Evolutionary conservation across 2,888 invertebrate genomes (phyloP).

Genomic region (Latheticus oryzae): DNA sequence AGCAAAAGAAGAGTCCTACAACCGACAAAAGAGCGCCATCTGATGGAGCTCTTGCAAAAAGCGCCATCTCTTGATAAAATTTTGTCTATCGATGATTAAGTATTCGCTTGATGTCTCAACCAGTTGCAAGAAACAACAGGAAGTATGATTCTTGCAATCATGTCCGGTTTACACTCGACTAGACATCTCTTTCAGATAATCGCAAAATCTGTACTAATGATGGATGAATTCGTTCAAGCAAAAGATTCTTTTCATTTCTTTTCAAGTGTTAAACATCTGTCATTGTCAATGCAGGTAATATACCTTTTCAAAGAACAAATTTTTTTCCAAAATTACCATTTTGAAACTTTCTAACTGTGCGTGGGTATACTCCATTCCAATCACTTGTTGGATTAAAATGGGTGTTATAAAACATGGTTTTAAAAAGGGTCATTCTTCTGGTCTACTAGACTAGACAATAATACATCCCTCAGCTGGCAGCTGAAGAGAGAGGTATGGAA

Average conservation of each 20-base stretch:
- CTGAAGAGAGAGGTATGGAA: constrained; percentile 48
- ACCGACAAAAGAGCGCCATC: too few relatives aligned
- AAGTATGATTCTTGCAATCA: too few relatives aligned
- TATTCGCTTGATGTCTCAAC: background rate
- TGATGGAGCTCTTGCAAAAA: too few relatives aligned
- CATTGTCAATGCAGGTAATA: constrained; percentile 13
- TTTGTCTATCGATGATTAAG: too few relatives aligned
- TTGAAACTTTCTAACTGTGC: constrained; percentile 14
- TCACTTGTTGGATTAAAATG: constrained; percentile 4
- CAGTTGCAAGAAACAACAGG: constrained; percentile 14
- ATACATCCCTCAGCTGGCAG: constrained; percentile 55
- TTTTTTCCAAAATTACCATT: constrained; percentile 1
- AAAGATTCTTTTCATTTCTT: constrained; percentile 1
- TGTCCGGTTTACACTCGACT: constrained; percentile 12
- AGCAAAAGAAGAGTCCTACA: too few relatives aligned
- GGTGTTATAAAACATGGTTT: background rate
- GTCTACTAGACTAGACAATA: constrained; percentile 54
- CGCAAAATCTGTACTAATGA: constrained; percentile 29
- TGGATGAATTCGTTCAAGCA: constrained; percentile 22
- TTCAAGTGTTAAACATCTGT: constrained; percentile 31
- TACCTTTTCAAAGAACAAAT: background rate
- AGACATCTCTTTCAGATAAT: constrained; percentile 9
- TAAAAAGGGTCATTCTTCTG: constrained; percentile 40
- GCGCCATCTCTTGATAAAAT: too few relatives aligned
- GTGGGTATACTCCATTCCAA: constrained; percentile 14